Evolutionary conservation across 2,888 invertebrate species (phyloP).

Genomic region (Amphipyra tragopoginis): DNA sequence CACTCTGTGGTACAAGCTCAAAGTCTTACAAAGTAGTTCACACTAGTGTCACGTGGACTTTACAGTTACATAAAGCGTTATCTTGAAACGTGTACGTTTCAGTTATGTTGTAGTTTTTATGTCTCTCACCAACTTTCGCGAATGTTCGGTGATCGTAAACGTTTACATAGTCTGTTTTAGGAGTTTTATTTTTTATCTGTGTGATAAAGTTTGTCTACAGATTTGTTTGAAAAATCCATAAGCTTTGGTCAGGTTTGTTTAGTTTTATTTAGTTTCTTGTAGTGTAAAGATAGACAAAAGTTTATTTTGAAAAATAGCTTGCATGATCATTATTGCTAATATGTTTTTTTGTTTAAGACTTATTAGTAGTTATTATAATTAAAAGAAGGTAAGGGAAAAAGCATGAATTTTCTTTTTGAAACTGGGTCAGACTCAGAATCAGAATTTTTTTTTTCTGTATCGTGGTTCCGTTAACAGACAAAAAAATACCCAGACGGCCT

Average conservation of each 20-base stretch:
- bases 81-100: conserved; percentile 40
- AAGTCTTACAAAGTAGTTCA: conserved; percentile 41
- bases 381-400: no score
- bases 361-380: no score
- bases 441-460: no score
- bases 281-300: no score
- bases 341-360: no score
- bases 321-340: no score
- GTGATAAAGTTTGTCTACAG: not conserved
- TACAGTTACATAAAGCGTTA: conserved; percentile 45
- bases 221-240: not conserved
- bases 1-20: not conserved
- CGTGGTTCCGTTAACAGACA: no score
- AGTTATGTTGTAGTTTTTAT: conserved; percentile 47
- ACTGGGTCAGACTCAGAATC: no score
- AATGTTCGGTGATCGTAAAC: conserved; percentile 36
- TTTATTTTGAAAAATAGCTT: no score
- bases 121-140: conserved; percentile 28
- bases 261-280: no score
- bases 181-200: conserved; percentile 16
- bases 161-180: conserved; percentile 40
- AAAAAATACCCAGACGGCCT: no score
- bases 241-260: not conserved
- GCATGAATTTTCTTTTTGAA: no score
- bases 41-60: conserved; percentile 46